These are phyloP conservation scores for Macrosoma leucophasiata DNA, from an alignment of 2,888 invertebrate species.

Conservation along the genomic window DNA sequence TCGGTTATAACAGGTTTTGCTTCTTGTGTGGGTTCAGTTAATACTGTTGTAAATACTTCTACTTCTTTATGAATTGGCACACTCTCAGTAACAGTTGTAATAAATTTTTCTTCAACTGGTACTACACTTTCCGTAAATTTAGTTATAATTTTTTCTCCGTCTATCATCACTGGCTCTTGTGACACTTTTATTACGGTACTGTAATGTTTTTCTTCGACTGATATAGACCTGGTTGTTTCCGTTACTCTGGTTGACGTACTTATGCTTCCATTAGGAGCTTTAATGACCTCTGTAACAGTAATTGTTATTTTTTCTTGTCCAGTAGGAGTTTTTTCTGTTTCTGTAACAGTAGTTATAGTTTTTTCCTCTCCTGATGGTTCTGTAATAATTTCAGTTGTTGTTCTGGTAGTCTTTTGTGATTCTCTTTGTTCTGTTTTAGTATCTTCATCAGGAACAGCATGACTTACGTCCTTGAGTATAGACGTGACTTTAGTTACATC, in stretches of 20 bases:
- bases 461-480: no score
- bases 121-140: no score
- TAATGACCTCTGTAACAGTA: constrained; percentile 21
- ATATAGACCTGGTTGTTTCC: constrained; percentile 17
- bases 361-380: constrained; percentile 20
- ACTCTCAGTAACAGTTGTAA: no score
- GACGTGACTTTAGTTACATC: no score
- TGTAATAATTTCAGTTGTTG: constrained; percentile 17
- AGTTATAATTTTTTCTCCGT: no score
- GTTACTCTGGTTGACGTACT: constrained; percentile 23
- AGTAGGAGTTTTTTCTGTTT: constrained; percentile 20
- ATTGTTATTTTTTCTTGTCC: constrained; percentile 24
- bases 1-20: constrained; percentile 9
- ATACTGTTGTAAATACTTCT: no score
- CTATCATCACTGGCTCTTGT: no score
- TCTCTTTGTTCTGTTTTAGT: background rate
- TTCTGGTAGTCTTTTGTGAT: constrained; percentile 9
- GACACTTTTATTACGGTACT: no score
- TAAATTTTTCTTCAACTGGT: no score
- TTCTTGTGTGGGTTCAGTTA: no score
- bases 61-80: no score
- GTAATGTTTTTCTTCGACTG: constrained; percentile 10
- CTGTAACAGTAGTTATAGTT: constrained; percentile 18
- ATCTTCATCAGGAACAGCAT: background rate
- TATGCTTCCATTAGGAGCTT: constrained; percentile 16